Evolutionary conservation across 64 coral and sea anemone species (phyloP), one percentile per base, ranked within the genome.

Genomic region (Acropora tenuis): DNA sequence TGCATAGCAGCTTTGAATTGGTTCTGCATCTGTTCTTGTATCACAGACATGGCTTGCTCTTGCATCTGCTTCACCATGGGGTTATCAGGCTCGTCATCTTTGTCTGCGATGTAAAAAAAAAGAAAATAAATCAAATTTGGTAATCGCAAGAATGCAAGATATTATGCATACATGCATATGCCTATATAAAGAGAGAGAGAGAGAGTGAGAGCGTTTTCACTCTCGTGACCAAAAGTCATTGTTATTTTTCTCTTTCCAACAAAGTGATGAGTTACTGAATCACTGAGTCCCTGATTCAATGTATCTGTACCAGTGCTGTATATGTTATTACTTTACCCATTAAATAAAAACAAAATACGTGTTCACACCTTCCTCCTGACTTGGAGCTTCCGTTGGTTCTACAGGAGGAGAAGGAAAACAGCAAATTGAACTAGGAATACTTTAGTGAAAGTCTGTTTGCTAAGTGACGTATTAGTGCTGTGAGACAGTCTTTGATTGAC

Each of bases 11-110:
- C 82, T 65, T 85, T 85, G 43, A 85, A 85, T n/a, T 85, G 82
- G 63, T 85, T 85, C 18, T 85, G 66, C 82, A 85, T 85, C 17
- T 85, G 82, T 49, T 85, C 82, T 72, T 85, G 82, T 84, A 94
- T 72, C 16, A 88, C 95, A 55, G 75, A 71, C 87, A 94, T 88
- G 59, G 95, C 95, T 89, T 97, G 92, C 63, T 80, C 67, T 48
- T 93, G 72, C 72, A 97, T 76, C 50, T 87, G 92, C 19, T 97
- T 89, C 72, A 85, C 82, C 82, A 85, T 85, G 1, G 82, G 82
- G 65, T 85, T 77, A 17, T 63, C 89, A 10, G 88, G 58, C 48
- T 91, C 63, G 50, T 90, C 86, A 83, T 84, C 73, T 63, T 60
- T 52, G 65, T 83, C 92, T 73, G 18, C 53, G 52, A 48, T 66